Conservation (phyloP, 2,888 invertebrate species). For the Luffia ferchaultella region DNA sequence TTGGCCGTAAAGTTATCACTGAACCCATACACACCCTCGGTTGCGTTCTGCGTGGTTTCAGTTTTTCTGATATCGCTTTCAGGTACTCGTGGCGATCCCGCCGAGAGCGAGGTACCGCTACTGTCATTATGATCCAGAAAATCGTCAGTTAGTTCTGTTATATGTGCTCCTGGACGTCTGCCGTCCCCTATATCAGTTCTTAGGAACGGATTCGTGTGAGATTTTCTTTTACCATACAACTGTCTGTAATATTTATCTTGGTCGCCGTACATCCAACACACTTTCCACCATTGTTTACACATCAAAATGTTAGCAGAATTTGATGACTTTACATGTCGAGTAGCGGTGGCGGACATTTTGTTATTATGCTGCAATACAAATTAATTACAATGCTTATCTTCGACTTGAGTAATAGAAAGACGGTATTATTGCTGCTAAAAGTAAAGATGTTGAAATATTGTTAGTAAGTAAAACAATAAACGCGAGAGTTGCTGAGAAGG, state of each 20-base stretch:
- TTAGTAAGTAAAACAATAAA: no score
- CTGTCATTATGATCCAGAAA: slow-evolving; percentile 42
- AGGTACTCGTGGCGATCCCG: slow-evolving; percentile 40
- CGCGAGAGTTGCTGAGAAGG: no score
- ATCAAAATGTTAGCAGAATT: slow-evolving; percentile 77
- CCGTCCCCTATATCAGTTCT: slow-evolving; percentile 40
- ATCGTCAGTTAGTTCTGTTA: slow-evolving; percentile 57
- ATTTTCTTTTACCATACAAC: slow-evolving; percentile 73
- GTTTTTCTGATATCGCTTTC: slow-evolving; percentile 19
- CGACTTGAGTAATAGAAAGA: no score
- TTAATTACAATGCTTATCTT: no score
- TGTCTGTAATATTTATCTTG: slow-evolving; percentile 87
- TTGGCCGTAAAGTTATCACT: slow-evolving; percentile 18
- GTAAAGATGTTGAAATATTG: no score
- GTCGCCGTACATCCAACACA: slow-evolving; percentile 87
- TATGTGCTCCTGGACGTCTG: slow-evolving; percentile 55
- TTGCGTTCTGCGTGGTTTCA: slow-evolving; percentile 17
- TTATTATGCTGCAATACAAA: not conserved
- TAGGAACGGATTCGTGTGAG: slow-evolving; percentile 33
- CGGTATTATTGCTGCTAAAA: no score
- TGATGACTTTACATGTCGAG: slow-evolving; percentile 56
- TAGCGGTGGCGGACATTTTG: slow-evolving; percentile 59
- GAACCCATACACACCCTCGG: slow-evolving; percentile 36
- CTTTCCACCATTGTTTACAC: slow-evolving; percentile 91
- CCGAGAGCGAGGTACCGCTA: slow-evolving; percentile 34